Evolutionary conservation across 2,113 vertebrate genomes (phyloP), one percentile per base, ranked within the genome.

Genomic region (Cavia porcellus): DNA sequence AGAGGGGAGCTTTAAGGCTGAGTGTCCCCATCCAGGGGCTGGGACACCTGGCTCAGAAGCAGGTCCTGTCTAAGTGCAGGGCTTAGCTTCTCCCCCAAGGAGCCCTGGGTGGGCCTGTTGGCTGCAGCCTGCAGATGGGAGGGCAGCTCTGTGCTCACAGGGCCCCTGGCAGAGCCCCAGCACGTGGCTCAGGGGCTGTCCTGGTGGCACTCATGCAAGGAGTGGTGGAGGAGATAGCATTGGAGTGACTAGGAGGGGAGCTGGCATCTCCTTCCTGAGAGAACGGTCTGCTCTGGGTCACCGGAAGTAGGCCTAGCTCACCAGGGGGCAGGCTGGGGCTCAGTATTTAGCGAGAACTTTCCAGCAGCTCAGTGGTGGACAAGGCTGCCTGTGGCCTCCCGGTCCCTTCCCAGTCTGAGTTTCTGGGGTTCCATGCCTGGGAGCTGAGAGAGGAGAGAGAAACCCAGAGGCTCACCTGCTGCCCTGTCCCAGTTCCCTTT

Each of bases 71-170:
- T 28, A 22, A 82, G 79, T 17, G 9, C 2, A 0, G 15, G 59
- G 61, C 30, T 85, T 15, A 14, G 13, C 32, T 70, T 75, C 75
- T 77, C 47, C 45, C 22, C 45, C 82, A 25, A n/a, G 66, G 66
- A 89, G 52, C 35, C 42, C 85, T 81, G 35, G 35, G 6, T 9
- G 0, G 38, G 25, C 11, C 62, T 42, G 50, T 5, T 66, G 20
- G 5, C 2, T 0, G 7, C 38, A 0, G 47, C 15, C 59, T 68
- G 80, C 25, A 9, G 61, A 11, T 45, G 8, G 38, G 30, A 25
- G 35, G n/a, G 32, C 50, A 13, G 12, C 0, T 0, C 1, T 10
- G 35, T 25, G 52, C 2, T 12, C 42, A 0, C 55, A 2, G 3
- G 28, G 57, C 45, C 3, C 50, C 30, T 12, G 61, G 2, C 5